phyloP scores from a whole-genome alignment of 2,113 vertebrate genomes.

The Diadophis punctatus region DNA sequence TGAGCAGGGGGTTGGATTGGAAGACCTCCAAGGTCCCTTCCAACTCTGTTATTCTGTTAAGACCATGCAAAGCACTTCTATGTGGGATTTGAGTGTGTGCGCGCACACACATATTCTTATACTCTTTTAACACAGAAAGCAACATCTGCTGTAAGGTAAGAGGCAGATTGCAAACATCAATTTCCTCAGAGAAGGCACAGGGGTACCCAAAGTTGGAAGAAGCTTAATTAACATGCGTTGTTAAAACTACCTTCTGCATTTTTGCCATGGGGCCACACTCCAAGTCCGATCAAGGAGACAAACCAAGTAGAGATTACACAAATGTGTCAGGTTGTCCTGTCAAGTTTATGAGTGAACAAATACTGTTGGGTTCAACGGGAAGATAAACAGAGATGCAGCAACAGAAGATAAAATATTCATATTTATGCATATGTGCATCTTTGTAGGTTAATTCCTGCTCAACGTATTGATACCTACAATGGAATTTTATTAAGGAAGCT shows the following conservation, averaged over 20 bases:
- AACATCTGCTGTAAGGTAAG: background rate
- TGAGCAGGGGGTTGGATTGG: no score
- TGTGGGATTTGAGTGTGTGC: no score
- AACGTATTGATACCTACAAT: background rate
- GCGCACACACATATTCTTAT: no score
- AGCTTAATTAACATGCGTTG: background rate
- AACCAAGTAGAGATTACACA: background rate
- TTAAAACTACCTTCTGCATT: background rate
- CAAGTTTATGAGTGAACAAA: background rate
- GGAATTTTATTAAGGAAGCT: background rate
- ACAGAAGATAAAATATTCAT: background rate
- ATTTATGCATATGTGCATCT: background rate
- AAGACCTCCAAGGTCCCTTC: no score
- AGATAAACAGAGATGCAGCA: background rate
- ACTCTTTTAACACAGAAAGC: background rate
- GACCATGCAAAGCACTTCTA: no score
- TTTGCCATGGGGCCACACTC: no score
- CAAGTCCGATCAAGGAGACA: background rate
- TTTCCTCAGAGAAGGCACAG: background rate
- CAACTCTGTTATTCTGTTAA: no score
- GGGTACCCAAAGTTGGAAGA: background rate
- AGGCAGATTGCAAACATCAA: background rate
- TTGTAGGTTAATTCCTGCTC: background rate
- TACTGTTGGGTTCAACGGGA: no score
- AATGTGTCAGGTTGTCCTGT: background rate